phyloP scores from a whole-genome alignment of 2,888 invertebrate species.

The Autographa pulchrina region DNA sequence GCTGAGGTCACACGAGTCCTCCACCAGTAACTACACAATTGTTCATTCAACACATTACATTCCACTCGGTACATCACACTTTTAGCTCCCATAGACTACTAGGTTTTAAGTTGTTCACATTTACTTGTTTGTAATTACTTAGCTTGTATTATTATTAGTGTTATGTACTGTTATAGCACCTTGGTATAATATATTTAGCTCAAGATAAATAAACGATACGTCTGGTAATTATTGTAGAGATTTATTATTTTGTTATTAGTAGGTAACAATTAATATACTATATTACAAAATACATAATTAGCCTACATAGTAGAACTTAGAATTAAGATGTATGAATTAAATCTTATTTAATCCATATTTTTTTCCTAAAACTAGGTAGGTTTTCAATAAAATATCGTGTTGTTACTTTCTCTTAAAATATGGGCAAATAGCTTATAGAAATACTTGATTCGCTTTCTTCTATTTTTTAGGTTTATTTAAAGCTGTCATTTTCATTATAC shows the following conservation, averaged over 20 bases:
- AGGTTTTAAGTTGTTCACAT: not conserved
- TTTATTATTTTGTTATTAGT: slow-evolving; percentile 85
- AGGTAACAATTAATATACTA: slow-evolving; percentile 81
- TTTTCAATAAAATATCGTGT: slow-evolving; percentile 45
- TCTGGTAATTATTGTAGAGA: slow-evolving; percentile 57
- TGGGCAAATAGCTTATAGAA: slow-evolving; percentile 34
- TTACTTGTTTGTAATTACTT: not conserved
- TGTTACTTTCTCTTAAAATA: slow-evolving; percentile 40
- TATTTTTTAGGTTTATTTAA: no score
- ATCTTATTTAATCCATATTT: slow-evolving; percentile 47
- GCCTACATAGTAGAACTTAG: slow-evolving; percentile 68
- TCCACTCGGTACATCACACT: not conserved
- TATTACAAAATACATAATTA: slow-evolving; percentile 83
- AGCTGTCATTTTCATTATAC: no score
- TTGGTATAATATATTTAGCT: not conserved
- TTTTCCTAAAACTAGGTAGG: slow-evolving; percentile 48
- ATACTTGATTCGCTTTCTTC: no score
- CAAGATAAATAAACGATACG: not conserved
- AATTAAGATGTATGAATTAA: slow-evolving; percentile 59
- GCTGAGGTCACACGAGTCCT: slow-evolving; percentile 81
- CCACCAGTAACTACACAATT: slow-evolving; percentile 62
- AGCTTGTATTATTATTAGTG: not conserved
- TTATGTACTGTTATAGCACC: no score
- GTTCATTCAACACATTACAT: not conserved
- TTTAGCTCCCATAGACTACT: not conserved